A percentile compares a stretch with the other conserved stretches of the same genome.
These are phyloP conservation scores for Drosophila mimetica DNA, from an alignment of 2,888 invertebrate genomes.

Conservation along the genomic window DNA sequence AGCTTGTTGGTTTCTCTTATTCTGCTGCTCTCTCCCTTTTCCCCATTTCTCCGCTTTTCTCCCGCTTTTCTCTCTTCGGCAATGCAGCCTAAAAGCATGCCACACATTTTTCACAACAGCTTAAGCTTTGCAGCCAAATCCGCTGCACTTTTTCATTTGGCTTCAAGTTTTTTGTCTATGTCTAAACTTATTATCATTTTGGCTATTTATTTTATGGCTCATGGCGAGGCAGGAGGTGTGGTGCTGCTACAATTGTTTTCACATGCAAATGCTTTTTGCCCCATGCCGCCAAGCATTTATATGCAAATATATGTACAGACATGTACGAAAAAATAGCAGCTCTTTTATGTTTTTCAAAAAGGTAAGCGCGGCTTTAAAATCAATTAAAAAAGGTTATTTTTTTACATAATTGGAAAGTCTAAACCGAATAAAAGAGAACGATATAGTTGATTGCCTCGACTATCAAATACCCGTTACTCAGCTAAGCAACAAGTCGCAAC, in stretches of 20 bases:
- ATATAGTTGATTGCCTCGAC: too few species aligned
- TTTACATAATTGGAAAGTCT: too few species aligned
- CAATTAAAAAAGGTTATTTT: not conserved
- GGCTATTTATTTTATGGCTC: constrained; percentile 74
- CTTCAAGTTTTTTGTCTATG: constrained; percentile 74
- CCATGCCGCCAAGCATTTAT: constrained; percentile 64
- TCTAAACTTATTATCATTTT: constrained; percentile 75
- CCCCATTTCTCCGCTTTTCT: constrained; percentile 6
- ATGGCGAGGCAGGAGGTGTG: constrained; percentile 3
- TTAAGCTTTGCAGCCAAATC: constrained; percentile 71
- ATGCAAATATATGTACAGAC: constrained; percentile 66
- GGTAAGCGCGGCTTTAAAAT: not conserved
- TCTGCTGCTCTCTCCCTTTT: not conserved
- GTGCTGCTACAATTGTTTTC: constrained; percentile 69
- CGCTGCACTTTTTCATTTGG: constrained; percentile 75
- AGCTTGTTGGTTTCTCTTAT: constrained; percentile 18
- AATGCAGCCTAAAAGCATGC: constrained; percentile 72
- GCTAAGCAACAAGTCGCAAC: too few species aligned
- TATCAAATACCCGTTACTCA: too few species aligned
- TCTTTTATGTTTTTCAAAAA: not conserved
- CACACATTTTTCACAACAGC: constrained; percentile 68
- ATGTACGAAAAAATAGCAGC: constrained; percentile 6
- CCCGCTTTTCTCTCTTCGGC: not conserved
- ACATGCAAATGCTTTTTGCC: constrained; percentile 64
- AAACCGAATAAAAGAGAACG: too few species aligned